Evolutionary conservation across 2,797 vertebrate genomes (phyloP).

Genomic region (Eurystomus glaucurus): DNA sequence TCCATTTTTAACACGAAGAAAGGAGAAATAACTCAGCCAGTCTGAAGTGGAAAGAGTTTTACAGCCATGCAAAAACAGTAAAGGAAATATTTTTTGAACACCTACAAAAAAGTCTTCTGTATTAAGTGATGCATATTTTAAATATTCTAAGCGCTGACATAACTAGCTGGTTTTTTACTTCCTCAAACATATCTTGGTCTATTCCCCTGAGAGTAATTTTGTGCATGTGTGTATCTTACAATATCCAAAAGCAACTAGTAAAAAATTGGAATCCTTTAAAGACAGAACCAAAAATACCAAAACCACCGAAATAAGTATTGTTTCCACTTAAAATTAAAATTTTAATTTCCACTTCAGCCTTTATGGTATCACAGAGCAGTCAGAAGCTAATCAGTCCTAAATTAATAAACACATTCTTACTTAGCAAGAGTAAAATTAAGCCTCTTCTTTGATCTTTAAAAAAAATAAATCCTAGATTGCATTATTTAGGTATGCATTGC

Average conservation of each 20-base stretch:
- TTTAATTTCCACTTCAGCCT: neutral
- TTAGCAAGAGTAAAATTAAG: neutral
- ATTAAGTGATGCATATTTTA: neutral
- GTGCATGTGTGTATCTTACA: neutral
- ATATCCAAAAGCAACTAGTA: neutral
- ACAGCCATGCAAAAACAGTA: neutral
- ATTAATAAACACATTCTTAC: neutral
- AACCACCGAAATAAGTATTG: neutral
- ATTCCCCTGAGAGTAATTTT: neutral
- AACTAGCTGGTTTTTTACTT: neutral
- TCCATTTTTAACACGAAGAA: constrained; percentile 69
- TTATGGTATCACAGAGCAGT: neutral
- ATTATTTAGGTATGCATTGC: neutral
- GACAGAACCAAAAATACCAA: neutral
- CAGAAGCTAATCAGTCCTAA: neutral
- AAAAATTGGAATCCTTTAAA: neutral
- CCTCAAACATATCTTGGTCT: neutral
- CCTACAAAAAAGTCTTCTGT: neutral
- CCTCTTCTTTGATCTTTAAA: neutral
- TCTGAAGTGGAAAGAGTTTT: constrained; percentile 62
- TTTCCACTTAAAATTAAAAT: neutral
- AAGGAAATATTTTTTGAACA: neutral
- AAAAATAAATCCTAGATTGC: neutral
- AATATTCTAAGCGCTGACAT: neutral
- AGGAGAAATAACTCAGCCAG: constrained; percentile 81